phyloP scores from a whole-genome alignment of 2,113 vertebrate species.

The Erpornis zantholeuca region DNA sequence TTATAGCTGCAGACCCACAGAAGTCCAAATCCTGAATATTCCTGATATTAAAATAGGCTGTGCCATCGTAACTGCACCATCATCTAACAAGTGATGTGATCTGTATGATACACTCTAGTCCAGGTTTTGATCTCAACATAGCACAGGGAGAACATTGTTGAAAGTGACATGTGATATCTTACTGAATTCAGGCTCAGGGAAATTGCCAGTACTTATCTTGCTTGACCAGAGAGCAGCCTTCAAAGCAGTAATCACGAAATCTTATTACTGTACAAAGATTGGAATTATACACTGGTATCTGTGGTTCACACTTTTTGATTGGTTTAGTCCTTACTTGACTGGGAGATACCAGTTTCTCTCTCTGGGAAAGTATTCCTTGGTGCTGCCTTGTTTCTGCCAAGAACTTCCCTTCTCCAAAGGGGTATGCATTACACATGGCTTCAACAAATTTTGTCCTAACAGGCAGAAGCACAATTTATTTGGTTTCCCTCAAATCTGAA shows the following conservation, averaged over 20 bases:
- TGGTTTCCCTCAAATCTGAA: not conserved
- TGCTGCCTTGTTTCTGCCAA: not conserved
- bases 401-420: not conserved
- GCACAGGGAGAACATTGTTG: constrained; percentile 36
- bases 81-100: constrained; percentile 29
- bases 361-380: not conserved
- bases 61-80: constrained; percentile 7
- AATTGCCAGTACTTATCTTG: constrained; percentile 65
- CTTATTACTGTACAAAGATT: constrained; percentile 66
- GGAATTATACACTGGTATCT: constrained; percentile 57
- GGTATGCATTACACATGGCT: fast-evolving
- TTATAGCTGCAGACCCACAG: not conserved
- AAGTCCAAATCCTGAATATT: constrained; percentile 16
- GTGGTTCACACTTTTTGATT: constrained; percentile 46
- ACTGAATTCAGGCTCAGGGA: constrained; percentile 50
- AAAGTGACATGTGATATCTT: constrained; percentile 57
- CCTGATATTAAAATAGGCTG: constrained; percentile 19
- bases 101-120: constrained; percentile 59
- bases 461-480: not conserved
- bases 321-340: constrained; percentile 19
- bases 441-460: not conserved
- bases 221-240: constrained; percentile 61
- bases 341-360: constrained; percentile 11
- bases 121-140: constrained; percentile 55
- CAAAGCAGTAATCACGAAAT: constrained; percentile 65